Evolutionary conservation across 1,140 invertebrate species (phyloP), one percentile per base, ranked within the genome.

Genomic region (Apis cerana): DNA sequence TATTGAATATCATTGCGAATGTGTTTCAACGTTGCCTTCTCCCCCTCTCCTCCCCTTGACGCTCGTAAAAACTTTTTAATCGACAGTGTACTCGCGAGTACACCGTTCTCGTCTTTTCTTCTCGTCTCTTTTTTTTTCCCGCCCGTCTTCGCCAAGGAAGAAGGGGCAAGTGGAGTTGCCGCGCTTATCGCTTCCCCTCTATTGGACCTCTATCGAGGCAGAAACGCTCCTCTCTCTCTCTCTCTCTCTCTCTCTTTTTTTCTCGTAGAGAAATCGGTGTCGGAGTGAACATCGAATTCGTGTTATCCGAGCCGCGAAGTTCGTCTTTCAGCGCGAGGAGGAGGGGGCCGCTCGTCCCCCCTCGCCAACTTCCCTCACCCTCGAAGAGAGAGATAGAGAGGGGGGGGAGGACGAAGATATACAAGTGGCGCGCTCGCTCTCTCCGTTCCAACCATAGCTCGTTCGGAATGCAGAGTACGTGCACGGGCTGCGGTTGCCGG

Each of bases 301-400:
- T 61, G 69, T 80, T 84, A 84, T n/a, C 75, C 61, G 70, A 83
- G 23, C 70, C 72, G 67, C 68, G 27, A 81, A 81, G 58, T 87
- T 64, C 56, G 68, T 56, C 72, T 84, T 76, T 80, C 85, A 75
- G 1, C 33, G 33, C 2, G 33, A 3, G 33, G 27, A 27, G 33
- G 33, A 3, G 33, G 33, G 33, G 33, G 0, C 3, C 33, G 27
- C 10, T 54, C 27, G 56, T n/a, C 67, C 12, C 56, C 33, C 56
- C 17, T 54, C 43, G 11, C n/a, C 48, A 72, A 72, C 62, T 67
- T 82, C 64, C 48, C 48, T 21, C 74, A 64, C 74, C 10, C 23
- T 48, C 21, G 15, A 23, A n/a, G 48, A n/a, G 19, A 7, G 19
- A 3, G 5, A 12, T 8, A 33, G 33, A 33, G 13, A 23, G 12